These are phyloP conservation scores for Actinopyga echinites DNA, from an alignment of 53 echinoderm and acorn worm species.

Conservation along the genomic window DNA sequence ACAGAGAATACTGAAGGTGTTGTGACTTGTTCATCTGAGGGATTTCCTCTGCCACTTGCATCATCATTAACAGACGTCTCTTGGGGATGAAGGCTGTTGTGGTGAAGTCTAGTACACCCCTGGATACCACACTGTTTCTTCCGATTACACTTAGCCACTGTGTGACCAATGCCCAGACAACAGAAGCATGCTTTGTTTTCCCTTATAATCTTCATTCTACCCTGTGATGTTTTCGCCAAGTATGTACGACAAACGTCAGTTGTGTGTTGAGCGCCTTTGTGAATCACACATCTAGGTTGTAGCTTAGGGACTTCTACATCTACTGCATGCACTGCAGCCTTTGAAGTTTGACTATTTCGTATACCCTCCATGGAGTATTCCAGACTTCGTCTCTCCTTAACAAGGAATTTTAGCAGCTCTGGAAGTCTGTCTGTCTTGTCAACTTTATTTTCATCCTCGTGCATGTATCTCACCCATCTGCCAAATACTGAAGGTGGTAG, in stretches of 20 bases:
- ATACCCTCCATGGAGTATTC: slow-evolving; percentile 48
- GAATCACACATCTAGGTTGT: slow-evolving; percentile 29
- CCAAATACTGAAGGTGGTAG: slow-evolving; percentile 23
- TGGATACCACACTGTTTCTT: slow-evolving; percentile 41
- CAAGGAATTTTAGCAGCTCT: slow-evolving; percentile 24
- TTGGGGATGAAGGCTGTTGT: slow-evolving; percentile 20
- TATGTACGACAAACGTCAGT: slow-evolving; percentile 39
- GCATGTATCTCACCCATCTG: slow-evolving; percentile 26
- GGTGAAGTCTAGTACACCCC: slow-evolving; percentile 44
- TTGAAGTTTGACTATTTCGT: slow-evolving; percentile 24
- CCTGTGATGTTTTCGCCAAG: slow-evolving; percentile 3
- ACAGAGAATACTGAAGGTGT: neutral
- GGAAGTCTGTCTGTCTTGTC: slow-evolving; percentile 40
- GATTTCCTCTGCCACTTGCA: neutral
- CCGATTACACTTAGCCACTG: slow-evolving; percentile 12
- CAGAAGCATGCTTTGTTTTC: slow-evolving; percentile 41
- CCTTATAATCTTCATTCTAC: slow-evolving; percentile 10
- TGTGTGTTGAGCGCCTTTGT: slow-evolving; percentile 16
- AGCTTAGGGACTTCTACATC: neutral
- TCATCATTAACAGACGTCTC: neutral
- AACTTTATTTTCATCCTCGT: slow-evolving; percentile 27
- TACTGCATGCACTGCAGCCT: neutral
- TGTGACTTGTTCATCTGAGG: neutral
- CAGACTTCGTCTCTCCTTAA: slow-evolving; percentile 24
- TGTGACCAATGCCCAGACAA: slow-evolving; percentile 39